phyloP scores from a whole-genome alignment of 2,888 invertebrate genomes.

The Dynastes tityus region DNA sequence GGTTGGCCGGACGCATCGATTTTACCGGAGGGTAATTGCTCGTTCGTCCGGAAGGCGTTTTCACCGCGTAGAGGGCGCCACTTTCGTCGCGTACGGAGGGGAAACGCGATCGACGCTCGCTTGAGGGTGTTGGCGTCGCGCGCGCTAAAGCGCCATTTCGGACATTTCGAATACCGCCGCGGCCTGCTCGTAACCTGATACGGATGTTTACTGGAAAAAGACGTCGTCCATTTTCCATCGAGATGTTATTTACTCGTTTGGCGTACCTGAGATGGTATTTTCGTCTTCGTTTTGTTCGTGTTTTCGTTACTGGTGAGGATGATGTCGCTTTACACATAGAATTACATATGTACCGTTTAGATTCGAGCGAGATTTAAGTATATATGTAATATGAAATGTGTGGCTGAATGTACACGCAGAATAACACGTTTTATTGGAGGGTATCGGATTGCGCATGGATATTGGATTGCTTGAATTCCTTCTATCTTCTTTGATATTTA shows the following conservation, averaged over 20 bases:
- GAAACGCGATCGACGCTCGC: constrained; percentile 57
- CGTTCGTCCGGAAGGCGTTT: constrained; percentile 68
- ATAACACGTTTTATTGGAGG: no score
- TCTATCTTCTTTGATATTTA: no score
- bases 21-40: constrained; percentile 63
- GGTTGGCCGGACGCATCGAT: constrained; percentile 61
- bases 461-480: no score
- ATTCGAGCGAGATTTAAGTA: no score
- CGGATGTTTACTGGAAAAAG: constrained; percentile 43
- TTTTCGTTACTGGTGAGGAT: no score
- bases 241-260: constrained; percentile 4
- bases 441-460: no score
- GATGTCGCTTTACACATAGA: no score
- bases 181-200: constrained; percentile 39
- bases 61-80: constrained; percentile 69
- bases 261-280: background rate
- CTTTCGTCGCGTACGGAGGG: constrained; percentile 57
- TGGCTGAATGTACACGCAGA: no score
- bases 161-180: constrained; percentile 33
- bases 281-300: no score
- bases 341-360: no score
- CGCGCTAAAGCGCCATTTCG: constrained; percentile 54
- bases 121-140: constrained; percentile 58
- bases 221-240: constrained; percentile 21
- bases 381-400: no score